phyloP scores from a whole-genome alignment of 2,888 invertebrate genomes.

The Himalopsyche kuldschensis region DNA sequence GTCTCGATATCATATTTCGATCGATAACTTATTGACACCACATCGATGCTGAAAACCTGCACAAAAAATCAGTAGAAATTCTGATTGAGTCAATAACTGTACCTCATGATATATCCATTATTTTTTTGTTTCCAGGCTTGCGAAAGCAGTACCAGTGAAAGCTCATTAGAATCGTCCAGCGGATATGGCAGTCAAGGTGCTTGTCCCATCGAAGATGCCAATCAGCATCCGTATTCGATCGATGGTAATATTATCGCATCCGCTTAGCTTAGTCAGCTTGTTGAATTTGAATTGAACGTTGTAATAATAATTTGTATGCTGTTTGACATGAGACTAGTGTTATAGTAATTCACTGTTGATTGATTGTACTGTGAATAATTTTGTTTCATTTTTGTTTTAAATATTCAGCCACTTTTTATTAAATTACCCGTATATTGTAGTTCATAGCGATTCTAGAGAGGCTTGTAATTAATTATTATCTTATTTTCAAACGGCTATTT shows the following conservation, averaged over 20 bases:
- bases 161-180: conserved; percentile 74
- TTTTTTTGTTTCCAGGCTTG: conserved; percentile 48
- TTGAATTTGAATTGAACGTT: conserved; percentile 9
- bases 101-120: background rate
- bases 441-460: no score
- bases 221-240: conserved; percentile 40
- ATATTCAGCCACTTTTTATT: background rate
- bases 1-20: no score
- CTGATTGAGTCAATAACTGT: no score
- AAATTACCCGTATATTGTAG: no score
- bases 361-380: background rate
- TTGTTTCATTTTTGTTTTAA: background rate
- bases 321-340: background rate
- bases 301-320: background rate
- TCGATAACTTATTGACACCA: no score
- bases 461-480: no score
- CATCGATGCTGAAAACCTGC: background rate
- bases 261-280: conserved; percentile 45
- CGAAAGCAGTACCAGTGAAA: conserved; percentile 70
- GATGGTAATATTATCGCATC: conserved; percentile 48
- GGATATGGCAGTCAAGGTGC: conserved; percentile 78
- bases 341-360: background rate
- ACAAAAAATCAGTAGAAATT: no score
- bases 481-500: no score
- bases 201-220: conserved; percentile 63